phyloP scores from a whole-genome alignment of 2,888 invertebrate species.

The Polyommatus icarus region DNA sequence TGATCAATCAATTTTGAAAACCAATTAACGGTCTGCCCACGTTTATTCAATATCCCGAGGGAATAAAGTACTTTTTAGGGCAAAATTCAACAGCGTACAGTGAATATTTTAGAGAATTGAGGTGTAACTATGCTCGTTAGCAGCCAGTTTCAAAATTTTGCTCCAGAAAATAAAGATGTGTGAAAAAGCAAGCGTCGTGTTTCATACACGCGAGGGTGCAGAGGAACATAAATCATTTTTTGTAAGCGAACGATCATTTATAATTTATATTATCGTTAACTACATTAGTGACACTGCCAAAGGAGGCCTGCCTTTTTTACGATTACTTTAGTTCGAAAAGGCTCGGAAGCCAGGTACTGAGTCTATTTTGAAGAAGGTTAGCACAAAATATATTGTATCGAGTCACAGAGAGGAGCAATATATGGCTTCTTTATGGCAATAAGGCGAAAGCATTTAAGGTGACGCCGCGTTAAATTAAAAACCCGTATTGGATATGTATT shows the following conservation, averaged over 20 bases:
- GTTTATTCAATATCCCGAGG: background rate
- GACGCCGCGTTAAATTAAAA: too few relatives aligned
- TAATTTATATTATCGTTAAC: background rate
- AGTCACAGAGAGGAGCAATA: too few relatives aligned
- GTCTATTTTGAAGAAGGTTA: background rate
- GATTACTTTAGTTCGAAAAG: too few relatives aligned
- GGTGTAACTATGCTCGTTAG: background rate
- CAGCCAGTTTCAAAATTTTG: background rate
- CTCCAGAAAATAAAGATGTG: background rate
- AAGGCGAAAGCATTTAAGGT: too few relatives aligned
- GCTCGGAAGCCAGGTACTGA: too few relatives aligned
- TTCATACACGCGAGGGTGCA: background rate
- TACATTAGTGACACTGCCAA: background rate
- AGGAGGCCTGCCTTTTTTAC: background rate
- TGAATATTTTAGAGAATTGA: background rate
- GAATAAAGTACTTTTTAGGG: background rate
- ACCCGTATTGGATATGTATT: too few relatives aligned
- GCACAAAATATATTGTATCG: too few relatives aligned
- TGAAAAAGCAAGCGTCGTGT: background rate
- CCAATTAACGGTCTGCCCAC: background rate
- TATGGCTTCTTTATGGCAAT: too few relatives aligned
- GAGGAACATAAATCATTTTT: background rate
- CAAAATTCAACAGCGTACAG: background rate
- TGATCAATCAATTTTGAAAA: background rate
- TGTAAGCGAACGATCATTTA: background rate